phyloP scores from a whole-genome alignment of 2,888 invertebrate species.

The Caenorhabditis virilis region DNA sequence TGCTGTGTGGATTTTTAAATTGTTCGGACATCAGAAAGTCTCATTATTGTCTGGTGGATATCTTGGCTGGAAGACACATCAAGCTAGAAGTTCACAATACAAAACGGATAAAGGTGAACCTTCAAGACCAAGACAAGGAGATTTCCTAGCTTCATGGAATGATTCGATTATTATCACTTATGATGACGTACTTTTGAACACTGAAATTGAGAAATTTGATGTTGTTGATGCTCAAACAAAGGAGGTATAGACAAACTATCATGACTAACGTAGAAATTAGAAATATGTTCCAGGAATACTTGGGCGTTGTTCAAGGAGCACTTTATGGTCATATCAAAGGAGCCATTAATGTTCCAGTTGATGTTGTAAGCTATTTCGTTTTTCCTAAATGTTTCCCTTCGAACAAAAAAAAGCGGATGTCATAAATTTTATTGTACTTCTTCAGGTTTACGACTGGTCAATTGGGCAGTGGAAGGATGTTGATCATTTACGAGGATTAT shows the following conservation, averaged over 20 bases:
- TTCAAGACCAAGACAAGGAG: constrained; percentile 41
- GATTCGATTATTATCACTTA: constrained; percentile 59
- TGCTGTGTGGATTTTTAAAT: constrained; percentile 64
- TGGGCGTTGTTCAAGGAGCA: constrained; percentile 53
- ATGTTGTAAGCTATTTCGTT: constrained; percentile 32
- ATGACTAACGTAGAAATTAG: too few relatives aligned
- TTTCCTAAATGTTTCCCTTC: not conserved
- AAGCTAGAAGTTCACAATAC: constrained; percentile 47
- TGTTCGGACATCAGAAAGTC: constrained; percentile 61
- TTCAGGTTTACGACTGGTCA: constrained; percentile 44
- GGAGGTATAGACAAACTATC: constrained; percentile 48
- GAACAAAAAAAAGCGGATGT: not conserved
- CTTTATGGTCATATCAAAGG: constrained; percentile 63
- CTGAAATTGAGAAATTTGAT: constrained; percentile 56
- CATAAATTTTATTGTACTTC: not conserved
- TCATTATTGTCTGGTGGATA: constrained; percentile 62
- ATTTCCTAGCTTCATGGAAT: constrained; percentile 63
- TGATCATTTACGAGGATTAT: constrained; percentile 33
- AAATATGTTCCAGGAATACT: constrained; percentile 47
- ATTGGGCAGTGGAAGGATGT: constrained; percentile 40
- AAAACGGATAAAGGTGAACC: constrained; percentile 38
- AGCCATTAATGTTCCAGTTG: constrained; percentile 62
- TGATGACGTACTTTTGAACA: constrained; percentile 63
- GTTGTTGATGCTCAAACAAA: constrained; percentile 64
- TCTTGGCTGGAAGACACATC: constrained; percentile 56